A percentile compares a stretch with the other conserved stretches of the same genome.
Evolutionary conservation across 2,888 invertebrate species (phyloP).

Genomic region (Syrista parreyssii): DNA sequence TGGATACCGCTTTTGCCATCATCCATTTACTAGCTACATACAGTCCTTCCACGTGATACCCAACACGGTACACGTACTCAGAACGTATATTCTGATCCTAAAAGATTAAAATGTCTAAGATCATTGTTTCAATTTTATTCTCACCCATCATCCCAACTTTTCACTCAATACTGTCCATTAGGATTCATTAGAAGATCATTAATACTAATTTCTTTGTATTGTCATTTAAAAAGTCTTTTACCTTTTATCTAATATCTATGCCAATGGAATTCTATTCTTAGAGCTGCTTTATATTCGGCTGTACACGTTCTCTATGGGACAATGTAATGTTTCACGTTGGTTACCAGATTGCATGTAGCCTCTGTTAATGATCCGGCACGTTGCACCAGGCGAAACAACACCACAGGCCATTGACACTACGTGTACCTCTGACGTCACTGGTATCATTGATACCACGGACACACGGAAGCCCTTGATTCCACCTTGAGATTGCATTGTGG

Average conservation of each 20-base stretch:
- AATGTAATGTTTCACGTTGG: background rate
- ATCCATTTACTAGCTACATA: background rate
- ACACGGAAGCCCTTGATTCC: conserved; percentile 17
- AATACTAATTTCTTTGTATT: background rate
- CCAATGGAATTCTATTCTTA: background rate
- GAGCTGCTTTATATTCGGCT: background rate
- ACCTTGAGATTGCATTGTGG: conserved; percentile 19
- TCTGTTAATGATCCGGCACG: conserved; percentile 21
- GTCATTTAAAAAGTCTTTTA: background rate
- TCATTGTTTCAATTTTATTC: background rate
- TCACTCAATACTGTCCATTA: background rate
- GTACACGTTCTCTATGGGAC: background rate
- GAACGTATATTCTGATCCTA: background rate
- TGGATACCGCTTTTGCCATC: conserved; percentile 1
- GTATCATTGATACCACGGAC: conserved; percentile 3
- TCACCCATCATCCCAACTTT: background rate
- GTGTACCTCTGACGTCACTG: background rate
- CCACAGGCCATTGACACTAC: background rate
- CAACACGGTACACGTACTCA: background rate
- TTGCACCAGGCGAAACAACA: conserved; percentile 5
- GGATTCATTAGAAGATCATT: background rate
- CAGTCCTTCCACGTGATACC: background rate
- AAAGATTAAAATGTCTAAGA: background rate
- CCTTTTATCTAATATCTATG: background rate
- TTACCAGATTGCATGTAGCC: conserved; percentile 14